Evolutionary conservation across 2,113 vertebrate genomes (phyloP), one percentile per base, ranked within the genome.

Genomic region (Andinoacara biseriatus): DNA sequence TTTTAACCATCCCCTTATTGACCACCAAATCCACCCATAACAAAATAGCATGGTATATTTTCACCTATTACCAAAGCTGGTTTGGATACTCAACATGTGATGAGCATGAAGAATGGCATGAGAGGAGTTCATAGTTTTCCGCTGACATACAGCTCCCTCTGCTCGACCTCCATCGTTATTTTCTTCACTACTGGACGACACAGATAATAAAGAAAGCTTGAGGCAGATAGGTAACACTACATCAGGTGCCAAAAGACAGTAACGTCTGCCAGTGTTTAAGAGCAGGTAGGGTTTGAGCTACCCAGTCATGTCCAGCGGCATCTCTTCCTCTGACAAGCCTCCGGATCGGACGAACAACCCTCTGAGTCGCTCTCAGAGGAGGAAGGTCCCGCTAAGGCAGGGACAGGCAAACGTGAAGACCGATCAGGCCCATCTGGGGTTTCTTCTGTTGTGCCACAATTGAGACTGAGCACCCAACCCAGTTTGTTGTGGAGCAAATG

Each of bases 391-490:
- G 86, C 88, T 10, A 94, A 86, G 0, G 95, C 80, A 13, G 93
- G 88, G 13, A n/a, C 83, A 5, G 86, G 79, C 56, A 33, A 76
- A 43, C 49, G 26, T 18, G 90, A 49, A 15, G 92, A 61, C 20
- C 1, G 79, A 33, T 94, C 89, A 3, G 93, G 84, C 0, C 24
- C 87, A 2, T 93, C 91, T 1, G 82, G 35, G 29, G 56, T 85
- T 0, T 81, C 95, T 22, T 93, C 92, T 56, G 77, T 38, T 75
- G 76, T 43, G 79, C 84, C 81, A 81, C 91, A 91, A 88, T 95
- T 97, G 93, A 99, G 97, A 91, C 96, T 97, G 78, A 99, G 93
- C 33, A 99, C 97, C 98, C 98, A 99, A 60, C 98, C 98, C 87
- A 99, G 95, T 95, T 98, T 98, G 95, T 97, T 97, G 87, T 96